Evolutionary conservation across 2,888 invertebrate species (phyloP).

Genomic region (Drosophila mulleri): DNA sequence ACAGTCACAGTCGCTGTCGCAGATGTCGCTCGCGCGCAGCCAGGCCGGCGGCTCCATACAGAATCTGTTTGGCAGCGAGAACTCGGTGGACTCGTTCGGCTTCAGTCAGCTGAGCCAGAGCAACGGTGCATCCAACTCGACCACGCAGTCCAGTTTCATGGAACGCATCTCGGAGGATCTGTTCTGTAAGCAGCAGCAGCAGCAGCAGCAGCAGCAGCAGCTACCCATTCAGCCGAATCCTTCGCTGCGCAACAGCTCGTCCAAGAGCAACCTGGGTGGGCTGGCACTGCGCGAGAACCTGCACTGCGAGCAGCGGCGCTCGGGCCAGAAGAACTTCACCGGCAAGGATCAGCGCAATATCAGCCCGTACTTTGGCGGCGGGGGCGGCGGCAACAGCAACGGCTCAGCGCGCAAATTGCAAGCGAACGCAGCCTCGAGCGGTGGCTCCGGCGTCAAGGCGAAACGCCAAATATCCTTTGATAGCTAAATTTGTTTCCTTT

Average conservation of each 20-base stretch:
- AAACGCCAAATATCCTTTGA: slow-evolving; percentile 88
- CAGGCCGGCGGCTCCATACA: slow-evolving; percentile 52
- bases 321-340: slow-evolving; percentile 84
- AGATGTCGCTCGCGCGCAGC: slow-evolving; percentile 43
- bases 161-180: slow-evolving; percentile 69
- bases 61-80: slow-evolving; percentile 76
- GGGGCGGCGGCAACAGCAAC: slow-evolving; percentile 49
- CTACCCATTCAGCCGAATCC: slow-evolving; percentile 73
- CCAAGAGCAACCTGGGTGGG: slow-evolving; percentile 83
- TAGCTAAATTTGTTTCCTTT: slow-evolving; percentile 75
- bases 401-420: slow-evolving; percentile 63
- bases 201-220: slow-evolving; percentile 39
- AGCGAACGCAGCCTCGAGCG: slow-evolving; percentile 1
- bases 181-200: slow-evolving; percentile 37
- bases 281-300: slow-evolving; percentile 83
- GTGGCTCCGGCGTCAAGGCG: slow-evolving; percentile 85
- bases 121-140: slow-evolving; percentile 39
- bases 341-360: slow-evolving; percentile 84
- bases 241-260: slow-evolving; percentile 82
- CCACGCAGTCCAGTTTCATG: slow-evolving; percentile 62
- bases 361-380: slow-evolving; percentile 78
- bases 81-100: slow-evolving; percentile 79
- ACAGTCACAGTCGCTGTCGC: slow-evolving; percentile 49
- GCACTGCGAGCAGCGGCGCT: slow-evolving; percentile 80
- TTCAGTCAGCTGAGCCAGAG: slow-evolving; percentile 72